Base-by-base conservation (phyloP, 2,888 invertebrate genomes). In the Microctonus brassicae region DNA sequence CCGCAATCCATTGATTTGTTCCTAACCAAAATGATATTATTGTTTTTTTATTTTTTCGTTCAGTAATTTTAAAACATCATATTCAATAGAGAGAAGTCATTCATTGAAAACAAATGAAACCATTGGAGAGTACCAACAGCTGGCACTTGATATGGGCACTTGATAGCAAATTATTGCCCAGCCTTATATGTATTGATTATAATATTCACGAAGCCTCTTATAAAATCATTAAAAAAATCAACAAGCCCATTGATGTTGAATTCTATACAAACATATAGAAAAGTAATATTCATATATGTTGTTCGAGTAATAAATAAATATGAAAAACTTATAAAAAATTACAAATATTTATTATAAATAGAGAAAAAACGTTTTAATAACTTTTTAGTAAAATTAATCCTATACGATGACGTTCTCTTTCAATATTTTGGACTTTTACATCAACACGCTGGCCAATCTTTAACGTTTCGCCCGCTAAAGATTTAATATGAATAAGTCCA, bases 371-470 rank as follows among this genome's bases (percentile, higher is more conserved):
- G 10, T 52, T 55, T 58, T 29, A 24, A 52, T 61, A 58, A 61
- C 53, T 55, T 13, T 63, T 75, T 1, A 78, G 75, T 34, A 83
- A 73, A 24, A 75, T 73, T 24, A 93, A 83, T 70, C 89, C 89
- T 77, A 94, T 89, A 75, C 91, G 90, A 75, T 89, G 84, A 9
- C 89, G 91, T 10, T 89, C 88, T 72, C 90, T 86, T 24, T 93
- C 91, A 7, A 93, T 85, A 53, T 88, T 88, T 0, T 91, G 78
- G 2, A 95, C 91, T 26, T 90, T 91, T 1, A 93, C 93, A 57
- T 92, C 90, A 0, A 94, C 91, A 47, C 91, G 89, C 83, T 94
- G 93, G 0, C 94, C 94, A 17, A 94, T 87, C 78, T 90, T 90
- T 0, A 93, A 89, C 0, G 87, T 88, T 34, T 87, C 82, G 7